Base-by-base conservation (phyloP, 2,888 invertebrate genomes). In the Eupeodes latifasciatus region DNA sequence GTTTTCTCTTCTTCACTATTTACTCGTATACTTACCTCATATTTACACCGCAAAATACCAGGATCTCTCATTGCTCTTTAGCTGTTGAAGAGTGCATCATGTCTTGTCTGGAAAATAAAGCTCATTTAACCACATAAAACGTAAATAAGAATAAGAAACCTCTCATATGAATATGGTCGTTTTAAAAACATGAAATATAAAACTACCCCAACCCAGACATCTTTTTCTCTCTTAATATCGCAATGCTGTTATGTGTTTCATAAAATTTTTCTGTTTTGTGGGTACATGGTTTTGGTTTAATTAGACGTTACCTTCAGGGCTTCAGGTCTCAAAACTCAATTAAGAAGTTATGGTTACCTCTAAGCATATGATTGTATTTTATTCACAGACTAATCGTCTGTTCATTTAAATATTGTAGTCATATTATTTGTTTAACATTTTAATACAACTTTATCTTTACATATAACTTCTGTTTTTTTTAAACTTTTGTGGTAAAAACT, bases 91-190 rank as follows among this genome's bases (percentile, higher is more conserved):
- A 76, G 61, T 40, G 9, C 40, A 40, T 7, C 61, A 71, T 76
- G 76, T 76, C 76, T 81, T 76, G 76, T 76, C 76, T 81, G 40
- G 36, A 19, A 64, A 71, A 47, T 77, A 40, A 64, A 77, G 57
- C 57, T 55, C 57, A 82, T 64, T 64, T 40, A 44, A 57, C 77
- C 82, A 71, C 82, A 82, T 82, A 27, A 27, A 27, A 27, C 57
- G 66, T 72, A 82, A 77, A 77, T 82, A 71, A 71, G 64, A 71
- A 57, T 47, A 27, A 27, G 55, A 11, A 16, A 44, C 57, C 49
- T 71, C 40, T 59, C 59, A 14, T 34, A 59, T 59, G 82, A 64
- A 82, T 71, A 77, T 82, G 64, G 77, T 77, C 64, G 72, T 64
- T 71, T 55, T 57, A 71, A 51, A n/a, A 44, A 62, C n/a, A 34